These are phyloP conservation scores for Perizoma flavofasciatum DNA, from an alignment of 2,888 invertebrate species.

Conservation along the genomic window DNA sequence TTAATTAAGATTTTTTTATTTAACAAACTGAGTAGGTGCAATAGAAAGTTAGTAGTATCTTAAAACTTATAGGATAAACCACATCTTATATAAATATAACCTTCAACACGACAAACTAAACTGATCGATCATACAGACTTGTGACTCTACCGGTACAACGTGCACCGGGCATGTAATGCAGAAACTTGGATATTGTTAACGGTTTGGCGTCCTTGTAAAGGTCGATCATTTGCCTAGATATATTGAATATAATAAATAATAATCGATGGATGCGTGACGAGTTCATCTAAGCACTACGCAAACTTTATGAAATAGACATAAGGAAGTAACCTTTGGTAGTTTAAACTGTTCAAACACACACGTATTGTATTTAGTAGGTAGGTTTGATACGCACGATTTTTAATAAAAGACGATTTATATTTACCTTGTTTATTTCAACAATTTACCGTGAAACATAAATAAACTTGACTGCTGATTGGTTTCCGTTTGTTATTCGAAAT, in stretches of 20 bases:
- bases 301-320: slow-evolving; percentile 61
- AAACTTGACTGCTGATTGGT: slow-evolving; percentile 30
- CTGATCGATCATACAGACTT: too few species aligned
- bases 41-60: too few species aligned
- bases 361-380: slow-evolving; percentile 55
- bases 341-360: slow-evolving; percentile 73
- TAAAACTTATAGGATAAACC: too few species aligned
- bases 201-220: slow-evolving; percentile 70
- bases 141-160: too few species aligned
- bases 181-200: too few species aligned
- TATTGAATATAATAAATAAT: slow-evolving; percentile 55
- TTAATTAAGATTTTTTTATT: too few species aligned
- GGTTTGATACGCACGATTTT: slow-evolving; percentile 73
- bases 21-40: too few species aligned
- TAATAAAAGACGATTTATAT: slow-evolving; percentile 46
- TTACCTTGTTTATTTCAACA: slow-evolving; percentile 31
- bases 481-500: slow-evolving; percentile 12
- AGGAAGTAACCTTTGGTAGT: slow-evolving; percentile 79
- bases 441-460: slow-evolving; percentile 41
- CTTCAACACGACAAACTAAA: too few species aligned
- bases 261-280: slow-evolving; percentile 61
- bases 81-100: too few species aligned
- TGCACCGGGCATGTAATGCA: too few species aligned
- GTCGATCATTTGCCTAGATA: slow-evolving; percentile 61
- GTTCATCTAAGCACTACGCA: slow-evolving; percentile 59